A percentile compares a stretch with the other conserved stretches of the same genome.
Conservation (phyloP, 2,113 vertebrate species). For the Gavialis gangeticus region DNA sequence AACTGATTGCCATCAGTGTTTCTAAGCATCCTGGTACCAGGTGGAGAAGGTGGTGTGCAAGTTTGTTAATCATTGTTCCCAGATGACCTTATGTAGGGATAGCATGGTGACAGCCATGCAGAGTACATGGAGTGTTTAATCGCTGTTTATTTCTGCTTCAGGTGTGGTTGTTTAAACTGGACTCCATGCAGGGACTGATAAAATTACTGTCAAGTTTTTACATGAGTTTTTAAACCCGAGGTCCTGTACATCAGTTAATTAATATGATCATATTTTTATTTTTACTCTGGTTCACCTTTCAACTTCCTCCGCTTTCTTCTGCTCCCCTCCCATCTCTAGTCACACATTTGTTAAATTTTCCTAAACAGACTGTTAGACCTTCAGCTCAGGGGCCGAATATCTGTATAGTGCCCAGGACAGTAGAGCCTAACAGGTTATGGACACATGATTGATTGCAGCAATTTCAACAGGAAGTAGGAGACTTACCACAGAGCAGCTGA, state of each 20-base stretch:
- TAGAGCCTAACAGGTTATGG: too few relatives aligned
- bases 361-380: background rate
- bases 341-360: background rate
- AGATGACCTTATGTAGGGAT: background rate
- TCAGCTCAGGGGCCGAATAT: background rate
- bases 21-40: accelerated
- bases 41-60: background rate
- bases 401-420: too few relatives aligned
- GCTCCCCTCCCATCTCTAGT: background rate
- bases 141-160: background rate
- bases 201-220: background rate
- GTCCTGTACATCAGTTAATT: too few relatives aligned
- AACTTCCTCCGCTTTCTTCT: background rate
- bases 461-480: too few relatives aligned
- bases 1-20: background rate
- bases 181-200: background rate
- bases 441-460: too few relatives aligned
- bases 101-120: background rate
- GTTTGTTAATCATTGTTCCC: background rate
- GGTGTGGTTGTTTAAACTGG: background rate
- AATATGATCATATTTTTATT: too few relatives aligned
- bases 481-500: too few relatives aligned
- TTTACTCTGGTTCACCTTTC: background rate
- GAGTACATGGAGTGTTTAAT: background rate
- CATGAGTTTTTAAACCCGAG: background rate